phyloP scores from a whole-genome alignment of 2,113 vertebrate species.

The Aix galericulata region DNA sequence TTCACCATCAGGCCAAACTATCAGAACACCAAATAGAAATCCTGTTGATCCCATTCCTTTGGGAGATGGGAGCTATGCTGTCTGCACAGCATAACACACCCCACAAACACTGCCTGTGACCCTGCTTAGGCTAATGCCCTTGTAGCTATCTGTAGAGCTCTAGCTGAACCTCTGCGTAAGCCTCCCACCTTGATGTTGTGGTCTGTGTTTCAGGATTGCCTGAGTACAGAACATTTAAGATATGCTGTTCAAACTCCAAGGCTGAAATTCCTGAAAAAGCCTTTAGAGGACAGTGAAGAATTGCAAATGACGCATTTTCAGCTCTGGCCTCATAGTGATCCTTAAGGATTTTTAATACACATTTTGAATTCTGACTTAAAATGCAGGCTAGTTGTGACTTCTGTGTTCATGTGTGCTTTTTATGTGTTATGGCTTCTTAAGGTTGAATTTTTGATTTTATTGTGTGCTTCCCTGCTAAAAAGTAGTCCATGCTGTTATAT shows the following conservation, averaged over 20 bases:
- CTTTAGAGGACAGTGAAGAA: conserved; percentile 67
- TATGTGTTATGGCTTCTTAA: neutral
- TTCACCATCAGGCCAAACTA: neutral
- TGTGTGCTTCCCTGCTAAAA: neutral
- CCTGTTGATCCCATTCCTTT: neutral
- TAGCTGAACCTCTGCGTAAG: neutral
- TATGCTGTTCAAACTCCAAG: neutral
- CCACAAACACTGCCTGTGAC: rapidly evolving
- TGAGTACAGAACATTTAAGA: neutral
- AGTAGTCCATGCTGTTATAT: neutral
- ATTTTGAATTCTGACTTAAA: neutral
- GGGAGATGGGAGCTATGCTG: neutral
- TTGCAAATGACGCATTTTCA: conserved; percentile 19
- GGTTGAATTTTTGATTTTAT: neutral
- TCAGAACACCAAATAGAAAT: neutral
- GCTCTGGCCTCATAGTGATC: neutral
- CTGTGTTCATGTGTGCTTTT: neutral
- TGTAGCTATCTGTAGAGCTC: neutral
- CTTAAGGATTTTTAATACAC: rapidly evolving
- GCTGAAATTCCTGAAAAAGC: conserved; percentile 57
- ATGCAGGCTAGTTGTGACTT: neutral
- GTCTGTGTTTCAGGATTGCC: rapidly evolving
- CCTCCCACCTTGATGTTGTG: rapidly evolving
- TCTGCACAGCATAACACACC: rapidly evolving
- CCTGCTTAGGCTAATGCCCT: neutral